Evolutionary conservation across 2,797 vertebrate species (phyloP), one percentile per base, ranked within the genome.

Genomic region (Prionace glauca): DNA sequence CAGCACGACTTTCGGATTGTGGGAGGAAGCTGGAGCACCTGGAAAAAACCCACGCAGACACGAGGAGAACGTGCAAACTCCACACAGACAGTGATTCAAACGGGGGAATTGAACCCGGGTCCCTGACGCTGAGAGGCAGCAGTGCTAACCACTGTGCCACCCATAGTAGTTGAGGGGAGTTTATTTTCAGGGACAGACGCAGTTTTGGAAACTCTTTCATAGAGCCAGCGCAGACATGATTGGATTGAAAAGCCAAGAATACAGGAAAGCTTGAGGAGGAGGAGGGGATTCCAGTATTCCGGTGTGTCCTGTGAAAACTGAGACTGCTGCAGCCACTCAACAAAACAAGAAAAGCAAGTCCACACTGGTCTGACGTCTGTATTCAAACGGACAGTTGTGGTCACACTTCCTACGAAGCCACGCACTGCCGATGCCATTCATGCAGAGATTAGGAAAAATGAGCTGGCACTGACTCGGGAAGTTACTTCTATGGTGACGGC

Each of bases 401-500:
- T 84, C 41, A 69, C 3, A 22, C 36, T 45, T 45, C 14, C 41
- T 92, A 20, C 0, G 81, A 84, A 88, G 41, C 26, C 50, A 16
- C 60, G 5, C 36, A 65, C 18, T 12, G n/a, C 65, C 26, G 10
- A 69, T 41, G 65, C 20, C 32, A 10, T n/a, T 69, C 90, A 67
- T n/a, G 36, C 41, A 69, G n/a, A 41, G 62, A 9, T 67, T 92
- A 32, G 41, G 11, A 41, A 10, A 29, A 92, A 92, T 92, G 62
- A 69, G 62, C 90, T 92, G 90, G 90, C n/a, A 41, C 67, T 26
- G 32, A 67, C 65, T 36, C 62, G 20, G 90, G 20, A 69, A 67
- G 8, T 92, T 69, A 92, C 41, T 92, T 69, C 90, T 69, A 92
- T 92, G 90, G 90, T 41, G 20, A 92, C 62, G 24, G n/a, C n/a